Evolutionary conservation across 2,888 invertebrate species (phyloP), one percentile per base, ranked within the genome.

Genomic region (Dascillus cervinus): DNA sequence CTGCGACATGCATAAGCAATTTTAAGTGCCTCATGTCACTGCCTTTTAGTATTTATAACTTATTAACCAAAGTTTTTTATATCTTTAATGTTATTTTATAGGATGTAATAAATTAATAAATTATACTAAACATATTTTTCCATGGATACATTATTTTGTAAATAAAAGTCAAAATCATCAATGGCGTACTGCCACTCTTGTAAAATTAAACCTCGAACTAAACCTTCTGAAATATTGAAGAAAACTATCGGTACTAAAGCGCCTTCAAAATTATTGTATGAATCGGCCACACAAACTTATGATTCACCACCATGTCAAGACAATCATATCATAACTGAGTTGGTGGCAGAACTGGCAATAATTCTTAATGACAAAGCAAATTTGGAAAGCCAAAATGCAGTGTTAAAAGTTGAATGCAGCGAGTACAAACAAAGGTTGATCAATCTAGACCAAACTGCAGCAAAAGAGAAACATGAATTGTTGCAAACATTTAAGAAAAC

Each of bases 1-100:
- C 60, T 66, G 48, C 69, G 71, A 52, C 70, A 43, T 61, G 26
- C 9, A 19, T 19, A 12, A 8, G 5, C 8, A 19, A 29, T 12
- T 12, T 5, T 29, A 14, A 4, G 24, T 14, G 11, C 11, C 23
- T 30, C 29, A 32, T 22, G 19, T 23, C 25, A 27, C 27, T 32
- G 30, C 26, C 22, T 26, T 26, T 21, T 8, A 15, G 10, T n/a
- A n/a, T n/a, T n/a, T n/a, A n/a, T n/a, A n/a, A n/a, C n/a, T n/a
- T n/a, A n/a, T n/a, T n/a, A n/a, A n/a, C n/a, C n/a, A n/a, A n/a
- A n/a, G n/a, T n/a, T n/a, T n/a, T n/a, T n/a, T n/a, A n/a, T n/a
- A n/a, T n/a, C n/a, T n/a, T n/a, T n/a, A n/a, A n/a, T n/a, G n/a
- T n/a, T n/a, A n/a, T n/a, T n/a, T n/a, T n/a, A n/a, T n/a, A n/a